phyloP scores from a whole-genome alignment of 2,888 invertebrate species.

The Caenorhabditis macrosperma region DNA sequence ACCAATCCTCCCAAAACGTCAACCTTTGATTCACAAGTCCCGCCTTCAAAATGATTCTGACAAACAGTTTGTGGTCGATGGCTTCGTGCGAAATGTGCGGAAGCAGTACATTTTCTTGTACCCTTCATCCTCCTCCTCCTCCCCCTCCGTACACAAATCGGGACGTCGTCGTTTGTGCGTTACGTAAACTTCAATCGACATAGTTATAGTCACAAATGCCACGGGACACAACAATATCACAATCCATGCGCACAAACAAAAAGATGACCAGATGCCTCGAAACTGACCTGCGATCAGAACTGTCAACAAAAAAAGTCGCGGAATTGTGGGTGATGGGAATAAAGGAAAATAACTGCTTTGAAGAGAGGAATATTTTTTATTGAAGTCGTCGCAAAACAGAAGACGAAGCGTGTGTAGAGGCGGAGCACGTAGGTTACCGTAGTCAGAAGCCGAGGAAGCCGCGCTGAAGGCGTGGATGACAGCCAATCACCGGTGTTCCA shows the following conservation, averaged over 20 bases:
- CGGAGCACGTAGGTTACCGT: slow-evolving; percentile 35
- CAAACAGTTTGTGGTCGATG: not conserved
- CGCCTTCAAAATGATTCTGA: not conserved
- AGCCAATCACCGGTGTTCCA: slow-evolving; percentile 25
- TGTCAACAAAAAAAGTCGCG: not conserved
- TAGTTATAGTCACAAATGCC: slow-evolving; percentile 39
- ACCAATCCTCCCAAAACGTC: no score
- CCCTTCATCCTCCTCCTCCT: slow-evolving; percentile 14
- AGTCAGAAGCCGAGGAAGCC: not conserved
- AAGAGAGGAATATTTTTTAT: not conserved
- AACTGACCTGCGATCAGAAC: slow-evolving; percentile 2
- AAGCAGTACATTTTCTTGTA: slow-evolving; percentile 54
- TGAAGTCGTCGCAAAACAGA: slow-evolving; percentile 31
- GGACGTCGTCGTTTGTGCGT: slow-evolving; percentile 27
- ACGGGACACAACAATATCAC: slow-evolving; percentile 39
- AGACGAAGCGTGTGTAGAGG: slow-evolving; percentile 23
- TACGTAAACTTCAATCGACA: slow-evolving; percentile 51
- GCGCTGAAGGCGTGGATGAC: not conserved
- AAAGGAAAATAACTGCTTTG: slow-evolving; percentile 4
- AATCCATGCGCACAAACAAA: slow-evolving; percentile 21
- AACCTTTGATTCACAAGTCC: not conserved
- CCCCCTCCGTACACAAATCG: slow-evolving; percentile 11
- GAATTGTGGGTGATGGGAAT: not conserved
- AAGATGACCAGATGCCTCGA: not conserved
- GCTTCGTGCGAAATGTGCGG: not conserved